phyloP scores from a whole-genome alignment of 2,113 vertebrate species.

The Tricholaema leucomelas region DNA sequence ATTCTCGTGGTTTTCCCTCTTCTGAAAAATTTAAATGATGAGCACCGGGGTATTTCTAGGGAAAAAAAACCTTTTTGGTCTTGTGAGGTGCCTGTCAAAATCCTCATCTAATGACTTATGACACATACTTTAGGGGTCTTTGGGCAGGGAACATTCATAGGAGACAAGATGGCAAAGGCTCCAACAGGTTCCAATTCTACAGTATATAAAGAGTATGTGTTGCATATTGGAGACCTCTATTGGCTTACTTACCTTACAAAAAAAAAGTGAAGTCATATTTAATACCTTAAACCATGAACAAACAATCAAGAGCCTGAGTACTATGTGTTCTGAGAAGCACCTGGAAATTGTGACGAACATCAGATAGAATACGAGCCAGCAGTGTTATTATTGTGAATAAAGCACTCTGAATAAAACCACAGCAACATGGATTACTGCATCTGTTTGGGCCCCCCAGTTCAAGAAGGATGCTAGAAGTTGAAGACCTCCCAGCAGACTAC shows the following conservation, averaged over 20 bases:
- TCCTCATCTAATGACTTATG: not conserved
- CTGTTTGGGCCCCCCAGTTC: not conserved
- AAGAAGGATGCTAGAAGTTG: not conserved
- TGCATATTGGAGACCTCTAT: not conserved
- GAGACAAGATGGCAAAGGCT: not conserved
- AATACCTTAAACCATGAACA: not conserved
- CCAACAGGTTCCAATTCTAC: not conserved
- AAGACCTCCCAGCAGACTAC: not conserved
- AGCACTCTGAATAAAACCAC: not conserved
- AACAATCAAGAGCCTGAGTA: not conserved
- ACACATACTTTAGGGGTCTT: not conserved
- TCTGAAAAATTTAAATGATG: not conserved
- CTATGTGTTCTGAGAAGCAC: not conserved
- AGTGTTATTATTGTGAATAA: not conserved
- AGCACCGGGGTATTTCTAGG: not conserved
- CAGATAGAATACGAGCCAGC: not conserved
- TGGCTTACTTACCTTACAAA: not conserved
- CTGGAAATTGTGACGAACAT: not conserved
- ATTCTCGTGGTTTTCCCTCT: not conserved
- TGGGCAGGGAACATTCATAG: not conserved
- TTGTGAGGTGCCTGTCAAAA: not conserved
- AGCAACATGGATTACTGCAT: not conserved
- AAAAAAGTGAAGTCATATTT: not conserved
- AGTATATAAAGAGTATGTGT: not conserved
- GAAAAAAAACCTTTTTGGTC: not conserved